Evolutionary conservation across 35 echinoderm and acorn worm species (phyloP), one percentile per base, ranked within the genome.

Genomic region (Lytechinus pictus): DNA sequence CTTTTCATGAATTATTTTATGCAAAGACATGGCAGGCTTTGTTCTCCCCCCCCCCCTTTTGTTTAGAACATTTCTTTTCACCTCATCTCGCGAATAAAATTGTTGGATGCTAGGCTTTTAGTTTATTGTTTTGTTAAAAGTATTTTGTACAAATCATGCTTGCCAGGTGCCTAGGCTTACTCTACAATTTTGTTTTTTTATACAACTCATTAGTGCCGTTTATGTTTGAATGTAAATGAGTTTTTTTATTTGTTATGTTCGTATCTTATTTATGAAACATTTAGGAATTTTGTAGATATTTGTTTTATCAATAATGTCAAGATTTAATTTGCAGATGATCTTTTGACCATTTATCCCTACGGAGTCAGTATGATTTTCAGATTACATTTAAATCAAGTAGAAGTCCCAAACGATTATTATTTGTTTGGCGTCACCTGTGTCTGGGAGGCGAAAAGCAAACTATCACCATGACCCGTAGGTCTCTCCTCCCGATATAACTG

Each of bases 251-350:
- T 24, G 66, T 79, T 79, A 16, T 79, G 66, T 79, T 79, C 4
- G n/a, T 79, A 79, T 79, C 66, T 79, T 79, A 79, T 79, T 79
- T 79, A 79, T 79, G 66, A 79, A 79, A 79, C 66, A 79, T 79
- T 79, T 79, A 79, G 66, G n/a, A 79, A 79, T n/a, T 79, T 79
- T 79, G 66, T 79, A 79, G 66, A 79, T 79, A 79, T 79, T 79
- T 79, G 66, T 79, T 79, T 79, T 79, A 79, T 58, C 56, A 58
- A 13, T 58, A 58, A 58, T 79, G 14, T 79, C 66, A 79, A 79
- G 66, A 24, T 79, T 79, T 79, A 5, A 24, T 79, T 79, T 79
- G 66, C n/a, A 24, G 66, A 16, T 24, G 21, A 79, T 79, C n/a
- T 79, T n/a, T 79, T 24, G 21, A 79, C 56, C 19, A 79, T 79